These are phyloP conservation scores for Electrona antarctica DNA, from an alignment of 2,113 vertebrate species.

Conservation along the genomic window DNA sequence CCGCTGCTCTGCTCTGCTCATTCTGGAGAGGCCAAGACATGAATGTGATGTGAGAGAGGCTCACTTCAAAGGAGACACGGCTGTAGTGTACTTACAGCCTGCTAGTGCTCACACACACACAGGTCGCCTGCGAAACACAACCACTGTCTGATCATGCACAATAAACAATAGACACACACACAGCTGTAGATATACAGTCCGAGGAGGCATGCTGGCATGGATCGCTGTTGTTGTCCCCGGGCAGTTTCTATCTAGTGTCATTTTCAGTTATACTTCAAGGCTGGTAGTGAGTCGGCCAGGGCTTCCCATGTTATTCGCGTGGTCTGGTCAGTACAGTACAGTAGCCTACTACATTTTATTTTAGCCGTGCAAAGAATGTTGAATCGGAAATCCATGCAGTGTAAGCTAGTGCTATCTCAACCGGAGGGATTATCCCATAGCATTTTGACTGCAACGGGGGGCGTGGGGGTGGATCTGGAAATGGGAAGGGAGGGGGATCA, in stretches of 20 bases:
- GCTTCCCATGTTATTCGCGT: background rate
- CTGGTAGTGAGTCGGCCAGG: background rate
- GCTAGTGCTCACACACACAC: too few species aligned
- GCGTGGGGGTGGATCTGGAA: background rate
- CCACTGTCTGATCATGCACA: too few species aligned
- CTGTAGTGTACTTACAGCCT: constrained; percentile 47
- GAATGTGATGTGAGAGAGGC: constrained; percentile 73
- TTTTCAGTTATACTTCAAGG: background rate
- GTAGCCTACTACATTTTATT: too few species aligned
- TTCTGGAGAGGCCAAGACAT: constrained; percentile 78
- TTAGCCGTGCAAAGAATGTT: too few species aligned
- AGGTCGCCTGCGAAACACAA: background rate
- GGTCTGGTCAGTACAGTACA: background rate
- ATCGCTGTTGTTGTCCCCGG: background rate
- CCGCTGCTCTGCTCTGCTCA: constrained; percentile 50
- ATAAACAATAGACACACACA: background rate
- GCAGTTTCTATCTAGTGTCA: background rate
- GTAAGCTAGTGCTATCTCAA: background rate
- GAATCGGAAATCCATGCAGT: background rate
- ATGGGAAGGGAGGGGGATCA: background rate
- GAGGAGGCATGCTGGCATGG: background rate
- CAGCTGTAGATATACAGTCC: background rate
- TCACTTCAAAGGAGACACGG: constrained; percentile 69
- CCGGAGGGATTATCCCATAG: background rate
- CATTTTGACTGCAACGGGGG: background rate